Percentiles rank a stretch among this genome's conserved stretches.
Conservation (phyloP, 2,888 invertebrate genomes). For the Diabrotica balteata region DNA sequence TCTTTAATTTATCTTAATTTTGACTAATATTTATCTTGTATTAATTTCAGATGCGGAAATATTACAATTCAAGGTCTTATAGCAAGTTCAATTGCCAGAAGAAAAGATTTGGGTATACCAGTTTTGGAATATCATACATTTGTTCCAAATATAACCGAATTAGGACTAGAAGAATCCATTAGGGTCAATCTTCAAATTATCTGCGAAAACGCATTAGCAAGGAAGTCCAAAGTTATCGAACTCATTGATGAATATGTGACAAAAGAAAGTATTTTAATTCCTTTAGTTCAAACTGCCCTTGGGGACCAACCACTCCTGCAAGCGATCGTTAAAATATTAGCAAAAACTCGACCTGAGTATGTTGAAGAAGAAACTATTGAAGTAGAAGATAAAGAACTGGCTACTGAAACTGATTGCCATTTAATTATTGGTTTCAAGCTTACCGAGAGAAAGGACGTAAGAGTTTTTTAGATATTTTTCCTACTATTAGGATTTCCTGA, state of each 20-base stretch:
- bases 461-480: background rate
- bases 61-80: slow-evolving; percentile 80
- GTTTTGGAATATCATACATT: slow-evolving; percentile 80
- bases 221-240: slow-evolving; percentile 62
- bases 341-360: slow-evolving; percentile 47
- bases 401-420: slow-evolving; percentile 47
- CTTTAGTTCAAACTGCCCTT: slow-evolving; percentile 66
- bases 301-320: slow-evolving; percentile 75
- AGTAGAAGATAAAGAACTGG: slow-evolving; percentile 69
- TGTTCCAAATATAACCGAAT: slow-evolving; percentile 65
- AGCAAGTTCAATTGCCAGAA: slow-evolving; percentile 76
- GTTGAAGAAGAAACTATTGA: slow-evolving; percentile 57
- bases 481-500: too few relatives aligned
- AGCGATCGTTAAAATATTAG: slow-evolving; percentile 68
- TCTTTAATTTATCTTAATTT: too few relatives aligned
- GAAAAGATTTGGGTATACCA: slow-evolving; percentile 74
- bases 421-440: slow-evolving; percentile 56
- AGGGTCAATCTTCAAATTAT: slow-evolving; percentile 73
- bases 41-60: slow-evolving; percentile 68
- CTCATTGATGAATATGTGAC: slow-evolving; percentile 44
- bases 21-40: too few relatives aligned
- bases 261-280: slow-evolving; percentile 62
- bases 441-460: slow-evolving; percentile 62
- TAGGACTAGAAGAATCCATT: slow-evolving; percentile 57
- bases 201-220: slow-evolving; percentile 68